Evolutionary conservation across 2,797 vertebrate genomes (phyloP), one percentile per base, ranked within the genome.

Genomic region (Erithacus rubecula): DNA sequence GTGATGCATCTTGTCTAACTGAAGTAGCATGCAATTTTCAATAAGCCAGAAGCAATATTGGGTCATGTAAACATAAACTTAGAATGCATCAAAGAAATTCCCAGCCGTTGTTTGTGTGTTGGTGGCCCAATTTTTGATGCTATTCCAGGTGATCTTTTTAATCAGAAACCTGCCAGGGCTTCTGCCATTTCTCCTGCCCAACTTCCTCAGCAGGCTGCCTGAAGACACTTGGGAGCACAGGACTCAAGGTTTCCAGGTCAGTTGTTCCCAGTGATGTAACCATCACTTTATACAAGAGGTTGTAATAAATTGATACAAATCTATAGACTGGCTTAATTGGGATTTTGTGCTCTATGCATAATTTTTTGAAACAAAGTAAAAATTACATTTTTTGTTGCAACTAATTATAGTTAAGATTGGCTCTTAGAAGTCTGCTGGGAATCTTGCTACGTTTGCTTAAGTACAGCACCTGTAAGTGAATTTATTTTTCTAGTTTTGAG

Each of bases 211-310:
- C 76, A 68, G 76, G 69, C 58, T 77, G 22, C 43, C 75, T 78
- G 41, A 87, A 86, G 64, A 65, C 43, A 30, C 65, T 37, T 64
- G 0, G 1, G 53, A 93, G 65, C 2, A 0, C 71, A 87, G 32
- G 29, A 87, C 72, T 94, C 64, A 53, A 37, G 27, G 46, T 83
- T 95, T 93, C 84, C 58, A 76, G 87, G 87, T 90, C 87, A 86
- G 10, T 81, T 68, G 39, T 71, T 87, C 79, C 94, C 52, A 68
- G 62, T 83, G 69, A 65, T 88, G 92, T 91, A 51, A n/a, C 62
- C 46, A 55, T 65, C 62, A 49, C 43, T 87, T 81, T 52, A 21
- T 59, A 65, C 34, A 6, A 93, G 49, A 83, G 8, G 13, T 65
- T 78, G 30, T 62, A 87, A 85, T 86, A 86, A 89, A 71, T 87